Evolutionary conservation across 2,888 invertebrate species (phyloP).

Genomic region (Cryptops parisi): DNA sequence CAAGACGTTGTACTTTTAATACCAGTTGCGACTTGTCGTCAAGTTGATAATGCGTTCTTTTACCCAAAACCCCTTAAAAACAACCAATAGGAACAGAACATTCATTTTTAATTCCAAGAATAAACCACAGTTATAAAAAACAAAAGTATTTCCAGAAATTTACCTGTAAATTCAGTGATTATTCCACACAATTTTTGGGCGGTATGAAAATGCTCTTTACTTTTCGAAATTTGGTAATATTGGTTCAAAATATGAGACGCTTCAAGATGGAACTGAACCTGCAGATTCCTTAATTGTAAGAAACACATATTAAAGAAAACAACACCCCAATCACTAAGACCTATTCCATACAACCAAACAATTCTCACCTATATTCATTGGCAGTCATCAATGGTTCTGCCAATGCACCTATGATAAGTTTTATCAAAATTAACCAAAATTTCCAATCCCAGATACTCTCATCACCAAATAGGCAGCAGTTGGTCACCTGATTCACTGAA

Average conservation of each 20-base stretch:
- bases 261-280: conserved; percentile 41
- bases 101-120: conserved; percentile 6
- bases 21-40: conserved; percentile 68
- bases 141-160: too few relatives aligned
- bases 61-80: conserved; percentile 56
- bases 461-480: too few relatives aligned
- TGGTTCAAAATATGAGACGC: conserved; percentile 50
- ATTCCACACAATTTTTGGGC: conserved; percentile 47
- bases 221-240: conserved; percentile 55
- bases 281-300: conserved; percentile 20
- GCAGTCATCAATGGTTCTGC: conserved; percentile 4
- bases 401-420: background rate
- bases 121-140: conserved; percentile 47
- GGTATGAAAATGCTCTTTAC: conserved; percentile 48
- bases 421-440: background rate
- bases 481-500: too few relatives aligned
- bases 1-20: conserved; percentile 40
- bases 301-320: too few relatives aligned
- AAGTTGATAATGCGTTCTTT: conserved; percentile 77
- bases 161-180: too few relatives aligned
- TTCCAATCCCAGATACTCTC: conserved; percentile 1
- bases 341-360: background rate
- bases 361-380: conserved; percentile 8
- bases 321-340: too few relatives aligned
- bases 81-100: background rate